phyloP scores from a whole-genome alignment of 2,888 invertebrate species.

The Amblyjoppa proteus region DNA sequence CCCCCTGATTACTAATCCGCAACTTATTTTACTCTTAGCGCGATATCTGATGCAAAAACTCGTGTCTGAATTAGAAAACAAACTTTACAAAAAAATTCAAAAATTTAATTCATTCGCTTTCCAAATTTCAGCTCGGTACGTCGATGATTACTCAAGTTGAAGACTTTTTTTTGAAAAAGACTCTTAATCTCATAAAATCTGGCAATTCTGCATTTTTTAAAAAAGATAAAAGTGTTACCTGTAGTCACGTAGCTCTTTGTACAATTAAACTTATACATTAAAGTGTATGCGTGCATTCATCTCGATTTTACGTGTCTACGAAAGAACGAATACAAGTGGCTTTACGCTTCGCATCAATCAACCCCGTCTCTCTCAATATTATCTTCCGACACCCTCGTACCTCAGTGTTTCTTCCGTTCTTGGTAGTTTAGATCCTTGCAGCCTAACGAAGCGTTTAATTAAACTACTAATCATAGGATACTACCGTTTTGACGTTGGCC shows the following conservation, averaged over 20 bases:
- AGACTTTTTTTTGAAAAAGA: background rate
- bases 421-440: background rate
- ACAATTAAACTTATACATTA: background rate
- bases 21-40: no score
- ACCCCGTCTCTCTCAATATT: background rate
- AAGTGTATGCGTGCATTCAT: background rate
- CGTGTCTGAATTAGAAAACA: background rate
- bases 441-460: constrained; percentile 59
- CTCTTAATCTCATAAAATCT: no score
- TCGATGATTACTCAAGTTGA: background rate
- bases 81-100: no score
- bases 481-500: constrained; percentile 38
- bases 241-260: background rate
- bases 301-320: background rate
- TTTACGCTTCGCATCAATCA: background rate
- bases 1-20: no score
- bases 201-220: background rate
- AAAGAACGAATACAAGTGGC: background rate
- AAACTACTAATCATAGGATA: constrained; percentile 54
- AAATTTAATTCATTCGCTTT: no score
- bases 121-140: no score
- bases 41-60: no score
- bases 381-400: background rate
- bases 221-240: background rate
- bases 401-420: constrained; percentile 7